Evolutionary conservation across 2,113 vertebrate genomes (phyloP).

Genomic region (Nettapus auritus): DNA sequence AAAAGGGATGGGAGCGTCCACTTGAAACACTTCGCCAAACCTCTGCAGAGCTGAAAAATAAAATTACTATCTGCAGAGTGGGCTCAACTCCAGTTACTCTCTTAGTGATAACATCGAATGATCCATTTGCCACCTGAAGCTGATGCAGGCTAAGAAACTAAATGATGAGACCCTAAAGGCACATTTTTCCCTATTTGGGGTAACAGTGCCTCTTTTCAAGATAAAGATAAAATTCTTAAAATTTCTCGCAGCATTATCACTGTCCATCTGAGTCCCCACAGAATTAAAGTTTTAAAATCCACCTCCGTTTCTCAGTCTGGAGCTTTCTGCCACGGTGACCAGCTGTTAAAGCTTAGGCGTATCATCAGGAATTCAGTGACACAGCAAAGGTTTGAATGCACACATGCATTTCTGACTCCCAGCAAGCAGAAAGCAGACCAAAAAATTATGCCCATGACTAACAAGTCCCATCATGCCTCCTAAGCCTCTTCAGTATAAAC

Average conservation of each 20-base stretch:
- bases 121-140: background rate
- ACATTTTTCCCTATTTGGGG: background rate
- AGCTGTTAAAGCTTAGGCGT: conserved; percentile 33
- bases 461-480: conserved; percentile 16
- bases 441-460: conserved; percentile 41
- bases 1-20: background rate
- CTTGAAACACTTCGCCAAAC: background rate
- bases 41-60: background rate
- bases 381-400: conserved; percentile 26
- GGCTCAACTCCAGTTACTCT: background rate
- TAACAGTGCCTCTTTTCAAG: background rate
- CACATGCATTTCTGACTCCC: background rate
- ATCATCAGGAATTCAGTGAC: conserved; percentile 44
- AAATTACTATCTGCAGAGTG: background rate
- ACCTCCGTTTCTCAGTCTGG: background rate
- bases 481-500: background rate
- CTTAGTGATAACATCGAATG: background rate
- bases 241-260: background rate
- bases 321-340: background rate
- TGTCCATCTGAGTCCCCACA: background rate
- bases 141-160: background rate
- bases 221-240: background rate
- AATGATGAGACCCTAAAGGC: background rate
- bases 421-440: background rate
- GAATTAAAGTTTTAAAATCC: conserved; percentile 7